Evolutionary conservation across 2,113 vertebrate species (phyloP).

Genomic region (Strigops habroptila): DNA sequence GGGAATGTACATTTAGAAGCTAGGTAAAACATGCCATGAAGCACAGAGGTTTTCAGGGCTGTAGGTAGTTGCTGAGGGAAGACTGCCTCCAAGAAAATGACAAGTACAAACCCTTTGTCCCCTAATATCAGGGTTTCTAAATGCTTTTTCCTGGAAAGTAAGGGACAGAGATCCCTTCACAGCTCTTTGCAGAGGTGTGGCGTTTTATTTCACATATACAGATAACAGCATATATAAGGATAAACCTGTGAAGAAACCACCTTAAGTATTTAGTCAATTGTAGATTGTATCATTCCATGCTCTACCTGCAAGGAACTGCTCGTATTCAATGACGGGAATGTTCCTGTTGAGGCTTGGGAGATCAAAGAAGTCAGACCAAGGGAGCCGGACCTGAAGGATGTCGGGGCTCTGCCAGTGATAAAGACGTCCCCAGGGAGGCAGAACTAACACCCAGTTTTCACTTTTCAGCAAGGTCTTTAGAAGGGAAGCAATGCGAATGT

Average conservation of each 20-base stretch:
- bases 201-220: not conserved
- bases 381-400: slow-evolving; percentile 86
- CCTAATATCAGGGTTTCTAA: not conserved
- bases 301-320: slow-evolving; percentile 92
- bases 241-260: not conserved
- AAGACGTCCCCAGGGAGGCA: slow-evolving; percentile 95
- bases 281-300: not conserved
- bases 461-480: slow-evolving; percentile 85
- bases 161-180: not conserved
- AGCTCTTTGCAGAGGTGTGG: not conserved
- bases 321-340: slow-evolving; percentile 90
- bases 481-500: slow-evolving; percentile 88
- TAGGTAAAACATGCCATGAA: not conserved
- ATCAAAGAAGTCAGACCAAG: slow-evolving; percentile 92
- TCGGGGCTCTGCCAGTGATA: slow-evolving; percentile 96
- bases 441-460: slow-evolving; percentile 90
- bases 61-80: not conserved
- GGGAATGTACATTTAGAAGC: not conserved
- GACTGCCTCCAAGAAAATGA: not conserved
- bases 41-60: not conserved
- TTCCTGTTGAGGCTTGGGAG: slow-evolving; percentile 86
- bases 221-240: not conserved
- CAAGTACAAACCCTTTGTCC: not conserved
- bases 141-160: not conserved
- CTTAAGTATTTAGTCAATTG: not conserved